Conservation (phyloP, 2,113 vertebrate species). For the Ceyx melanurus region DNA sequence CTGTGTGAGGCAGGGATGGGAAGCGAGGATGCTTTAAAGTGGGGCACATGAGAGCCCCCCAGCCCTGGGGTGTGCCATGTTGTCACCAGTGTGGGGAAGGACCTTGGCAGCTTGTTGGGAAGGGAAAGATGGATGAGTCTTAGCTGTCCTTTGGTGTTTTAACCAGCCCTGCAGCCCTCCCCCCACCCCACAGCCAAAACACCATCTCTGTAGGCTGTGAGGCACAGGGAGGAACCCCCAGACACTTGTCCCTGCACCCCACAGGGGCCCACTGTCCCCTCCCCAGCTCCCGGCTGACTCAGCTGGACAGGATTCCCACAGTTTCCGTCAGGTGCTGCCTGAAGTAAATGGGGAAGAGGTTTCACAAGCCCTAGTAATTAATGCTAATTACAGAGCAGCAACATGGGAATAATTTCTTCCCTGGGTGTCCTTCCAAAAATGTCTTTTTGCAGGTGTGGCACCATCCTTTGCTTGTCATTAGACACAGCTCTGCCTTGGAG, state of each 20-base stretch:
- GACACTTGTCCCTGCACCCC: background rate
- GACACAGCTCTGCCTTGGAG: background rate
- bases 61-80: background rate
- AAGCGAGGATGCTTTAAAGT: background rate
- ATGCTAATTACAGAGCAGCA: conserved; percentile 68
- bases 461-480: conserved; percentile 43
- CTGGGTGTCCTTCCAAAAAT: conserved; percentile 66
- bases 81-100: background rate
- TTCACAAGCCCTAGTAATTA: conserved; percentile 65
- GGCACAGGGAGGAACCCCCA: background rate
- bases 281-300: conserved; percentile 21
- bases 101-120: background rate
- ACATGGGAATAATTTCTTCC: conserved; percentile 61
- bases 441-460: conserved; percentile 54
- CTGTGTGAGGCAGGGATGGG: background rate
- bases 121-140: background rate
- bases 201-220: background rate
- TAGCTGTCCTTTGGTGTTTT: background rate
- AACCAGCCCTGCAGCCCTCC: background rate
- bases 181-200: background rate
- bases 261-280: background rate
- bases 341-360: conserved; percentile 47
- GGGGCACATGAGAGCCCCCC: background rate
- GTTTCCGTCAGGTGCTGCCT: conserved; percentile 44
- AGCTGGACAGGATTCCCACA: conserved; percentile 45